Conservation (phyloP, 2,888 invertebrate genomes). For the Cryptus armator region DNA sequence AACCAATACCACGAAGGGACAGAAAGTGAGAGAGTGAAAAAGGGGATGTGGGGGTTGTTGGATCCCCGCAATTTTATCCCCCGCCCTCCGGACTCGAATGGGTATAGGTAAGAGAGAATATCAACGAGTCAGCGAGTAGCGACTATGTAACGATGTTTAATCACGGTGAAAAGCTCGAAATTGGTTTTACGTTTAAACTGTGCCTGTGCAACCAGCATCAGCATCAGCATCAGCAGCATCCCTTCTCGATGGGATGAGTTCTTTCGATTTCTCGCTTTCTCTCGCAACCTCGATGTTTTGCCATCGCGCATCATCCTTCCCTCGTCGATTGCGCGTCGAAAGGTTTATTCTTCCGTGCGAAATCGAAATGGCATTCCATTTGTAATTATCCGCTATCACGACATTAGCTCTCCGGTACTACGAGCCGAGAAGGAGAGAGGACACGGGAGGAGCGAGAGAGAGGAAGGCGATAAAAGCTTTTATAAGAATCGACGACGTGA, state of each 20-base stretch:
- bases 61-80: slow-evolving; percentile 37
- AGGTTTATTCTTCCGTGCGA: slow-evolving; percentile 57
- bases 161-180: slow-evolving; percentile 63
- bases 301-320: background rate
- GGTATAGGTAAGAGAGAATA: slow-evolving; percentile 57
- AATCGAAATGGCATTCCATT: slow-evolving; percentile 66
- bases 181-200: slow-evolving; percentile 61
- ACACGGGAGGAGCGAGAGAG: slow-evolving; percentile 18
- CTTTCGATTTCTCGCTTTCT: slow-evolving; percentile 27
- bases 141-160: slow-evolving; percentile 60
- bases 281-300: slow-evolving; percentile 7
- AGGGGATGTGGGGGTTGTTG: slow-evolving; percentile 6
- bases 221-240: slow-evolving; percentile 14
- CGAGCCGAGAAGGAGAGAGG: slow-evolving; percentile 35
- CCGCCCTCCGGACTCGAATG: background rate
- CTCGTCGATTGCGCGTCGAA: slow-evolving; percentile 40
- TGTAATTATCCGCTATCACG: slow-evolving; percentile 63
- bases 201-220: slow-evolving; percentile 17
- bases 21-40: slow-evolving; percentile 14
- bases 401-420: slow-evolving; percentile 59
- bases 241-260: slow-evolving; percentile 17
- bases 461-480: slow-evolving; percentile 61
- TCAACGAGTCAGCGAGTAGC: slow-evolving; percentile 59
- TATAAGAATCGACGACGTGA: slow-evolving; percentile 59
- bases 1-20: background rate